Percentiles rank a stretch among this genome's conserved stretches.
Evolutionary conservation across 2,888 invertebrate genomes (phyloP).

Genomic region (Melanotus villosus): DNA sequence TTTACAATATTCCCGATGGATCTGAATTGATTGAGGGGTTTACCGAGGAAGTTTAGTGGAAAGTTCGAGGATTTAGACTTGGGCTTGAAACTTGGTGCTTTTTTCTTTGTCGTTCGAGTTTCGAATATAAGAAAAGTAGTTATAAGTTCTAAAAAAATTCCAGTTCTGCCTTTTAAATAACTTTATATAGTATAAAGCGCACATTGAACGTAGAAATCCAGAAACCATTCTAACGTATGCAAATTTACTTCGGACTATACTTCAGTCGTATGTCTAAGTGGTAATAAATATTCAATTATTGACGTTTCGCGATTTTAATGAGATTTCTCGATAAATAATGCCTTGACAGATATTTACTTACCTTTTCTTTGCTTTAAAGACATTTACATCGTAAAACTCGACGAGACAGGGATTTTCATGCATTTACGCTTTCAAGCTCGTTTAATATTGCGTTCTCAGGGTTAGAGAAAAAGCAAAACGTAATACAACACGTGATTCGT

Average conservation of each 20-base stretch:
- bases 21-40: slow-evolving; percentile 12
- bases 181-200: too few relatives aligned
- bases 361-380: slow-evolving; percentile 2
- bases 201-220: too few relatives aligned
- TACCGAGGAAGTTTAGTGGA: background rate
- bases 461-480: background rate
- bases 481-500: slow-evolving; percentile 1
- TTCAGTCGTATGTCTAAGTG: slow-evolving; percentile 7
- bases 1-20: slow-evolving; percentile 14
- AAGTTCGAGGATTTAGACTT: background rate
- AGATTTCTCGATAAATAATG: slow-evolving; percentile 19
- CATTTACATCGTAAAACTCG: background rate
- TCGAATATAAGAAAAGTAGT: too few relatives aligned
- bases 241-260: background rate
- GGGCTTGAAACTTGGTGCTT: too few relatives aligned
- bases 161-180: background rate
- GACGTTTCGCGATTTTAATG: slow-evolving; percentile 20
- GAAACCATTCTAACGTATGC: background rate
- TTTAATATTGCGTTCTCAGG: background rate
- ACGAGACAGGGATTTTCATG: background rate
- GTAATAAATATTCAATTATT: slow-evolving; percentile 23
- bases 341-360: slow-evolving; percentile 8
- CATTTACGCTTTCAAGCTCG: slow-evolving; percentile 3
- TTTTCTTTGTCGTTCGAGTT: too few relatives aligned
- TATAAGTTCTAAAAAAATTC: too few relatives aligned